These are phyloP conservation scores for Falcunculus frontatus DNA, from an alignment of 2,113 vertebrate genomes.

Conservation along the genomic window DNA sequence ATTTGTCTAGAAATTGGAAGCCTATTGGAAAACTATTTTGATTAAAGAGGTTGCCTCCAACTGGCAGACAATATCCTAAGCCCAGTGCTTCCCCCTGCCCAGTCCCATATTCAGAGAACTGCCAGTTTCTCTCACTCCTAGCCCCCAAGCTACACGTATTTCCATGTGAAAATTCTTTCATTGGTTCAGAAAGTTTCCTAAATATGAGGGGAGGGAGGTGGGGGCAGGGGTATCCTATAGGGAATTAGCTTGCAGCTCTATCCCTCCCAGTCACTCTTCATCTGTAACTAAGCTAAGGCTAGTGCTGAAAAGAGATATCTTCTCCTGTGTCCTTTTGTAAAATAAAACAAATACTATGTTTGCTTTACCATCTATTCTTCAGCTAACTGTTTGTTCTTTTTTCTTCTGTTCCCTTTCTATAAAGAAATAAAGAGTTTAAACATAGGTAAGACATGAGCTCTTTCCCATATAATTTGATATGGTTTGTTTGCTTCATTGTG, in stretches of 20 bases:
- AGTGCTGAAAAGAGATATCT: constrained; percentile 39
- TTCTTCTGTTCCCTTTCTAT: constrained; percentile 80
- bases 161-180: neutral
- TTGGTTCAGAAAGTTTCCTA: neutral
- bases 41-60: neutral
- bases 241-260: neutral
- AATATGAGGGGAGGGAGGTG: neutral
- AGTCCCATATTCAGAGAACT: neutral
- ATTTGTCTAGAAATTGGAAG: neutral
- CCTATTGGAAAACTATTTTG: neutral
- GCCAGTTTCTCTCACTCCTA: neutral
- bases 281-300: constrained; percentile 1
- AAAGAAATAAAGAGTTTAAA: constrained; percentile 99
- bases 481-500: constrained; percentile 74
- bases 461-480: constrained; percentile 75
- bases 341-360: constrained; percentile 73
- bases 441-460: constrained; percentile 91
- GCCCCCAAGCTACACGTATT: neutral
- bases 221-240: neutral
- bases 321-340: constrained; percentile 48
- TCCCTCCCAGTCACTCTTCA: neutral
- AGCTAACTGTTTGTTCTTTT: constrained; percentile 80
- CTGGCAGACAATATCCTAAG: neutral
- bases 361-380: constrained; percentile 74
- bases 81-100: neutral